A percentile compares a stretch with the other conserved stretches of the same genome.
Conservation (phyloP, 2,888 invertebrate genomes). For the Amorpha juglandis region DNA sequence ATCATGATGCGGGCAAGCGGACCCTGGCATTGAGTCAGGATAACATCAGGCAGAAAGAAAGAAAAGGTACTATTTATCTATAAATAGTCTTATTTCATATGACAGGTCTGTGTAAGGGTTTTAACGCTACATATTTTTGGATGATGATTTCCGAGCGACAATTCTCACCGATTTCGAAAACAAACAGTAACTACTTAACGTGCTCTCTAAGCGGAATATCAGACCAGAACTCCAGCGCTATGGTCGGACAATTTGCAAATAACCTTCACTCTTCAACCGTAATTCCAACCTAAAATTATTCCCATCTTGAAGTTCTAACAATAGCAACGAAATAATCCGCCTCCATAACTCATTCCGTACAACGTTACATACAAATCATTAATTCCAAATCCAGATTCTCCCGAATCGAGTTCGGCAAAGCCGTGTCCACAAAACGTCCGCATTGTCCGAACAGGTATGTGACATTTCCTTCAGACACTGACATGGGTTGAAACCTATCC, state of each 20-base stretch:
- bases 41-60: no score
- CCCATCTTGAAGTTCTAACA: conserved; percentile 3
- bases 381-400: conserved; percentile 40
- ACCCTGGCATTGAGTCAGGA: no score
- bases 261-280: conserved; percentile 1
- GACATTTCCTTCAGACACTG: conserved; percentile 81
- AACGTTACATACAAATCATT: conserved; percentile 40
- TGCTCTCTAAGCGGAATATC: no score
- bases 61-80: no score
- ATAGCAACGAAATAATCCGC: conserved; percentile 31
- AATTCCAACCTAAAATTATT: neutral
- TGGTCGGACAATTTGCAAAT: neutral
- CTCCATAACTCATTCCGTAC: conserved; percentile 33
- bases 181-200: no score
- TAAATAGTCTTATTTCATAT: no score
- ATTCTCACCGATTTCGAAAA: no score
- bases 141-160: no score
- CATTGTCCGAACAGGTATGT: conserved; percentile 76
- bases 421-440: conserved; percentile 62
- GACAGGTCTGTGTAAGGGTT: no score
- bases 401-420: conserved; percentile 50
- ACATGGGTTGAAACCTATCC: conserved; percentile 70
- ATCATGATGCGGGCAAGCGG: no score
- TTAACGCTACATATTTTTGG: no score
- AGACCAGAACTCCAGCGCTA: no score